Base-by-base conservation (phyloP, 2,113 vertebrate genomes). In the Cygnus buccinator region DNA sequence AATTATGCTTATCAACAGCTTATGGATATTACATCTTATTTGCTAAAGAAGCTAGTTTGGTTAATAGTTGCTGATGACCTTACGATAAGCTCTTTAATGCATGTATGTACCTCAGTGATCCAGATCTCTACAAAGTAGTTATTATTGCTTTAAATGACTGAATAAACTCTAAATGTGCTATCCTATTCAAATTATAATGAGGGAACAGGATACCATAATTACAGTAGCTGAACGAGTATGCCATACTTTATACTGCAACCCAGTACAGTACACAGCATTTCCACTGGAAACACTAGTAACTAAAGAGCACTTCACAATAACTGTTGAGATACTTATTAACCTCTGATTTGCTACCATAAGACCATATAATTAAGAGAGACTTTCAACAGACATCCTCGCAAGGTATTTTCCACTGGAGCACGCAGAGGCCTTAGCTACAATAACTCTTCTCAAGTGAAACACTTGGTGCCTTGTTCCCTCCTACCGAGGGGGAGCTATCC, bases 321-420 rank as follows among this genome's bases (percentile, higher is more conserved):
- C 52, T 89, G 52, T 37, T 92, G 89, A 93, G 73, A 72, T 89
- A 61, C 23, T 87, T 41, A 87, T 86, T 94, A 92, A 92, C 28
- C 43, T 91, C 70, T 58, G 66, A 76, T 87, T 92, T 93, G 61
- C 66, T 87, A 87, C 44, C 54, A 43, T 62, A 94, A 84, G 57
- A 72, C 48, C 75, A 71, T 74, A 41, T 75, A 35, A 93, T 55
- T 74, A 83, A 71, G 44, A 75, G 54, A 66, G 39, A 25, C 46
- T 57, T 87, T 94, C 77, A 84, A 71, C 61, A 46, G 48, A 26
- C 63, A 29, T 44, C 43, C 39, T 83, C 31, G 33, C 6, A 17
- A 59, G 13, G 20, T 68, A 65, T 87, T 92, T 89, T 84, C 54
- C 58, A 54, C 48, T 13, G 22, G 57, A 84, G 41, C 33, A 31